A percentile compares a stretch with the other conserved stretches of the same genome.
Evolutionary conservation across 2,888 invertebrate genomes (phyloP).

Genomic region (Phorcus lineatus): DNA sequence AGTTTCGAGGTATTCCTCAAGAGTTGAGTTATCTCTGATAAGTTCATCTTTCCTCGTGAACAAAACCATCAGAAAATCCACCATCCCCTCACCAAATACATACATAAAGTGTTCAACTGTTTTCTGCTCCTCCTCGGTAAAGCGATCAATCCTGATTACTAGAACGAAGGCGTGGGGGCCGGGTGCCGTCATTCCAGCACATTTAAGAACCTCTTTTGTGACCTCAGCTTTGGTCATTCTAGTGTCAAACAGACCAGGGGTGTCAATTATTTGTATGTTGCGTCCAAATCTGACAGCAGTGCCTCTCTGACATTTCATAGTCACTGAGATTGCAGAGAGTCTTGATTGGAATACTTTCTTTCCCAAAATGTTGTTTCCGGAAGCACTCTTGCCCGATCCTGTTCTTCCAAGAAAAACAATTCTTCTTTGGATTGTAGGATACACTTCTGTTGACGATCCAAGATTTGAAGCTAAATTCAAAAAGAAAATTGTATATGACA

Average conservation of each 20-base stretch:
- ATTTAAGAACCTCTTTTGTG: constrained; percentile 27
- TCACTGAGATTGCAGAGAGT: constrained; percentile 6
- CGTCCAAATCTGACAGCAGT: constrained; percentile 13
- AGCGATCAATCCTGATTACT: constrained; percentile 33
- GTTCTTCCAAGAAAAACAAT: neutral
- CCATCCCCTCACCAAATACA: constrained; percentile 29
- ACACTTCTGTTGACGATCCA: no score
- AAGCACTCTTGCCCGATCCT: neutral
- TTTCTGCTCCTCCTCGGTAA: constrained; percentile 38
- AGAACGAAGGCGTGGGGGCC: constrained; percentile 12
- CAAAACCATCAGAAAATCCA: constrained; percentile 30
- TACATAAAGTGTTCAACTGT: constrained; percentile 33
- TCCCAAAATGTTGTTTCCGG: neutral
- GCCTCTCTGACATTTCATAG: constrained; percentile 31
- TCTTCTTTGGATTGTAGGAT: neutral
- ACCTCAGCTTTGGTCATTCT: constrained; percentile 31
- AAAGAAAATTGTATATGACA: no score
- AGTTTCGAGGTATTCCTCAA: constrained; percentile 25
- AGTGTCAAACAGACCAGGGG: constrained; percentile 41
- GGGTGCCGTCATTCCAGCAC: constrained; percentile 5
- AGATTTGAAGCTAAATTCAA: no score
- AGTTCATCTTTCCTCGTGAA: constrained; percentile 40
- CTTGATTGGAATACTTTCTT: neutral
- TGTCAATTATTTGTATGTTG: constrained; percentile 33
- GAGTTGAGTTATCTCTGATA: neutral